Base-by-base conservation (phyloP, 2,888 invertebrate species). In the Drosophila testacea region DNA sequence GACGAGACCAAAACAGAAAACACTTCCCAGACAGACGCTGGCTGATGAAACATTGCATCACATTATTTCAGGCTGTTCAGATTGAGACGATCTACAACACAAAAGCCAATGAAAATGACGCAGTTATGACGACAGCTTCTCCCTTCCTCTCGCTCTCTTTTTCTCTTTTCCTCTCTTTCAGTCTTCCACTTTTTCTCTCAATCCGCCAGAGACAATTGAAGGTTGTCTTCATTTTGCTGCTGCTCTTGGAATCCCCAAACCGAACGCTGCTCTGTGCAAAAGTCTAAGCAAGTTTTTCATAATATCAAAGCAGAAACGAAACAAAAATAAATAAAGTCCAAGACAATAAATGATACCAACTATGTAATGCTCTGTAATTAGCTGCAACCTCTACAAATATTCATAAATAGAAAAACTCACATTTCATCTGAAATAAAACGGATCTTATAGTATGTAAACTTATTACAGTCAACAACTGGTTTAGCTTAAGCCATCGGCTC, bases 41-140 rank as follows among this genome's bases (percentile, higher is more conserved):
- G 69, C 77, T 90, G 82, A 86, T 81, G 90, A 82, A 88, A 88
- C 69, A 87, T 90, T 90, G 89, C 90, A 90, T 90, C 90, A 90
- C 73, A 62, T 65, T 13, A 54, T 32, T 32, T 38, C 63, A 61
- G 76, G 27, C 46, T 50, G 68, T 51, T 59, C 64, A 32, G 51
- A 16, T 27, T 42, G n/a, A 39, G 30, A 55, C 54, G 62, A 61
- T 61, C 65, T 55, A 38, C 36, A 27, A 28, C 30, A 36, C 46
- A 39, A 39, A 5, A 6, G 22, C n/a, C 27, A 69, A 76, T 32
- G 83, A 88, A 77, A 86, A 76, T 88, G 83, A 81, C 78, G 86
- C 54, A 69, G 44, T 57, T 1, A 57, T 51, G 68, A 63, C 76
- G 71, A 68, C 76, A 62, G 55, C 59, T 52, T 59, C 48, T 34